phyloP scores from a whole-genome alignment of 2,888 invertebrate genomes.

The Pterostichus niger region DNA sequence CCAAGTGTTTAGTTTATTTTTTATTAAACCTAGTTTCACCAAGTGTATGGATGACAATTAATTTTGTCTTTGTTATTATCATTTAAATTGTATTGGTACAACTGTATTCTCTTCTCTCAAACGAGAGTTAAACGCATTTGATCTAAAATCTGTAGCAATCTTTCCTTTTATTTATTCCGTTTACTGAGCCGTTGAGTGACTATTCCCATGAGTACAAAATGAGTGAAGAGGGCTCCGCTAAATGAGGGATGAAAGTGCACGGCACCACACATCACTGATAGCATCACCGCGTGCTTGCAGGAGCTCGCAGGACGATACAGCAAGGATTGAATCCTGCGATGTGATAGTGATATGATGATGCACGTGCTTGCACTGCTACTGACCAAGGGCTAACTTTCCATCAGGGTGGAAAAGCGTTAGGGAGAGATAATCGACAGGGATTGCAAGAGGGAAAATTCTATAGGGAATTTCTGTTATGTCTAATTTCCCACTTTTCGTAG shows the following conservation, averaged over 20 bases:
- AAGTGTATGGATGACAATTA: no score
- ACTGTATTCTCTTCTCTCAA: neutral
- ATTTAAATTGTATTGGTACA: no score
- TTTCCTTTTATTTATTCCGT: conserved; percentile 15
- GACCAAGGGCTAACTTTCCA: conserved; percentile 49
- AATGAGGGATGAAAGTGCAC: conserved; percentile 20
- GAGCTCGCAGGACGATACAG: neutral
- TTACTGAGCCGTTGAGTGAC: conserved; percentile 6
- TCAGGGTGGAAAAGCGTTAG: conserved; percentile 39
- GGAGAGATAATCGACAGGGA: conserved; percentile 52
- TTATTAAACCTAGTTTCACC: no score
- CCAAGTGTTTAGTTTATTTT: no score
- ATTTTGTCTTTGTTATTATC: no score
- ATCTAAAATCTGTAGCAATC: neutral
- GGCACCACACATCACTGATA: conserved; percentile 15
- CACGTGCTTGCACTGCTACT: conserved; percentile 12
- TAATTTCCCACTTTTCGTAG: conserved; percentile 40
- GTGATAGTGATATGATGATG: conserved; percentile 43
- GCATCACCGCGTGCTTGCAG: neutral
- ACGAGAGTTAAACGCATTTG: neutral
- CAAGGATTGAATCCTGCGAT: conserved; percentile 27
- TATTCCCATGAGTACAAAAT: conserved; percentile 1
- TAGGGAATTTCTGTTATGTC: conserved; percentile 45
- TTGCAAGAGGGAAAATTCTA: conserved; percentile 39
- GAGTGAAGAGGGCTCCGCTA: neutral